Base-by-base conservation (phyloP, 2,888 invertebrate species). In the Drosophila flavopinicola region DNA sequence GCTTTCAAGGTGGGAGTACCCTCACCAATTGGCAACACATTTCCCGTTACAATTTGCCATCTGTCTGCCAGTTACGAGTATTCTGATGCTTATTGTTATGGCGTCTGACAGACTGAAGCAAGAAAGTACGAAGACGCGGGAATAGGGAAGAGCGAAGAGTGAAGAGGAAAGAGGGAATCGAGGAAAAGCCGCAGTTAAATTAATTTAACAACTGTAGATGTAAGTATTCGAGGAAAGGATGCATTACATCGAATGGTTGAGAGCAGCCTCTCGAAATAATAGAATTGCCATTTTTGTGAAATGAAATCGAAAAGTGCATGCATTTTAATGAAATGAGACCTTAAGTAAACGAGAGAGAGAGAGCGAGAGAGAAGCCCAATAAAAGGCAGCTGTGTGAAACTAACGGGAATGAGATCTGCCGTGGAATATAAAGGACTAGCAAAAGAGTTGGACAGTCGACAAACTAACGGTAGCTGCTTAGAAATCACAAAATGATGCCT, bases 241-340 rank as follows among this genome's bases (percentile, higher is more conserved):
- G 54, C 67, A 65, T 71, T 65, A 51, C 45, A 35, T 54, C 32
- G 30, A 52, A 69, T 69, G 41, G 30, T 45, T 57, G 35, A n/a
- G n/a, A n/a, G n/a, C n/a, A n/a, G n/a, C n/a, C 15, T 24, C 30
- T 23, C 15, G 32, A 11, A 6, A 23, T 23, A 60, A 25, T 60
- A 5, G 37, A 45, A 30, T n/a, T 45, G 60, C 37, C 29, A 37
- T 59, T 37, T 24, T 30, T 37, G 44, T 17, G 30, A 37, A 59
- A 30, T 38, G 38, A 58, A 73, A 82, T 83, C 60, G 59, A 79
- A 75, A 79, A 51, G 38, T 39, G 27, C 20, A 27, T 56, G 37
- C 61, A 70, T 76, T 68, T 76, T 60, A 76, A 77, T 77, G 73
- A 77, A 80, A 76, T 80, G 77, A 77, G 84, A 53, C 73, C 80